Evolutionary conservation across 2,113 vertebrate genomes (phyloP).

Genomic region (Anoura caudifer): DNA sequence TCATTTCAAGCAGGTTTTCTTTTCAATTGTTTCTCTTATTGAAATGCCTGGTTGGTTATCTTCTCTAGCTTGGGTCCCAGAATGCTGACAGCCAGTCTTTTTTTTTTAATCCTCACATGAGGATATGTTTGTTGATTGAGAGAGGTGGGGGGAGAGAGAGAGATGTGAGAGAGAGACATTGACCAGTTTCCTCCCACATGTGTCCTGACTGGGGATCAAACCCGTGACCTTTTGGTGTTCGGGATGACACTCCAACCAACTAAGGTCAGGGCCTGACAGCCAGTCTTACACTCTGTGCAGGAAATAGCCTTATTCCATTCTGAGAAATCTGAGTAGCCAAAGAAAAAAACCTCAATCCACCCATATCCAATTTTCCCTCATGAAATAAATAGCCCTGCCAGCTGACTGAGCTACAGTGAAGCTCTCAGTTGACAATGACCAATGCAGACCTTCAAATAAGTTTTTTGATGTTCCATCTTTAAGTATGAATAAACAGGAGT

Average conservation of each 20-base stretch:
- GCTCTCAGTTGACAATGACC: neutral
- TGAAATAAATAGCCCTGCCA: neutral
- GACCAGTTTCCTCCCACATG: too few species aligned
- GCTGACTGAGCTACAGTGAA: neutral
- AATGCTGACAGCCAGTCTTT: neutral
- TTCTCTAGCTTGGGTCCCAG: neutral
- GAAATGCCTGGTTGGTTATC: neutral
- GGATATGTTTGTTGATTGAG: too few species aligned
- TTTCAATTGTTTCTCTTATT: neutral
- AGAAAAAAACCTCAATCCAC: neutral
- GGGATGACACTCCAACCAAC: too few species aligned
- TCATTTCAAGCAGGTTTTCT: neutral
- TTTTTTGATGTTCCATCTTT: neutral
- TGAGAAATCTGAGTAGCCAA: neutral
- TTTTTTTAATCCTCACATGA: too few species aligned
- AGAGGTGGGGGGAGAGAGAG: too few species aligned
- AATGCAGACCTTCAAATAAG: neutral
- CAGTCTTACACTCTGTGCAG: neutral
- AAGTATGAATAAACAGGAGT: neutral
- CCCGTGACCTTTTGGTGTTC: too few species aligned
- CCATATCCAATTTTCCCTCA: neutral
- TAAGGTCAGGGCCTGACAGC: neutral
- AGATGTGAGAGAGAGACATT: too few species aligned
- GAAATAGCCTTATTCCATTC: neutral
- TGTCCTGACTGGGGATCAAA: too few species aligned